Conservation (phyloP, 2,113 vertebrate species). For the Labeo rohita region DNA sequence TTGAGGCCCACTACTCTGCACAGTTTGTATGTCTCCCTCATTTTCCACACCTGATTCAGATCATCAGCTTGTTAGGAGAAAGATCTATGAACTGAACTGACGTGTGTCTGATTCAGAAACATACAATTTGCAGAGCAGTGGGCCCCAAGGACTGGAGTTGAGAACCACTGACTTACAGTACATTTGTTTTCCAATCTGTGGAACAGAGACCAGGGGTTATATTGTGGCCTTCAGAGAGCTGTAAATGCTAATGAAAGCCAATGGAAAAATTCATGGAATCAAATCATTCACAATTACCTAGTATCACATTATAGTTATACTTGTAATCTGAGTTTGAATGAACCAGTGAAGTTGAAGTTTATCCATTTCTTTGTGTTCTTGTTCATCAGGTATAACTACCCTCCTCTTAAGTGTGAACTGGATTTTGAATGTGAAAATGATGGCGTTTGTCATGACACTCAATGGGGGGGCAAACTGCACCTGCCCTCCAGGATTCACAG, state of each 20-base stretch:
- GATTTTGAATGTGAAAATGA: slow-evolving; percentile 82
- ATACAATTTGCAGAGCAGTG: no score
- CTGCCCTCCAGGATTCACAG: slow-evolving; percentile 81
- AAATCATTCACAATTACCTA: background rate
- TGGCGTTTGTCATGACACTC: slow-evolving; percentile 75
- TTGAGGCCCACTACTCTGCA: no score
- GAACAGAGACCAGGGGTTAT: background rate
- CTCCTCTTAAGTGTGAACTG: slow-evolving; percentile 78
- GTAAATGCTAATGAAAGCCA: background rate
- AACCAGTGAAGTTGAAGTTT: background rate
- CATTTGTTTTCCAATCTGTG: background rate
- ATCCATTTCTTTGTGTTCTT: background rate
- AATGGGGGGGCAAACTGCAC: slow-evolving; percentile 88
- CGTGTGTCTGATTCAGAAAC: no score
- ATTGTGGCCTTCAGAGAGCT: background rate
- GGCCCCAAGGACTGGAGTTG: no score
- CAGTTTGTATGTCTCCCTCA: no score
- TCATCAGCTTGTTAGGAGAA: no score
- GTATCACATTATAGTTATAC: background rate
- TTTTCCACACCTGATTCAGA: no score
- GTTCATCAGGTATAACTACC: slow-evolving; percentile 79
- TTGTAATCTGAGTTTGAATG: background rate
- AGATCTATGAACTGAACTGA: no score
- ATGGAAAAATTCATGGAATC: background rate
- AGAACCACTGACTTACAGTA: background rate